phyloP scores from a whole-genome alignment of 2,113 vertebrate genomes.

The Corythoichthys haematopterus region DNA sequence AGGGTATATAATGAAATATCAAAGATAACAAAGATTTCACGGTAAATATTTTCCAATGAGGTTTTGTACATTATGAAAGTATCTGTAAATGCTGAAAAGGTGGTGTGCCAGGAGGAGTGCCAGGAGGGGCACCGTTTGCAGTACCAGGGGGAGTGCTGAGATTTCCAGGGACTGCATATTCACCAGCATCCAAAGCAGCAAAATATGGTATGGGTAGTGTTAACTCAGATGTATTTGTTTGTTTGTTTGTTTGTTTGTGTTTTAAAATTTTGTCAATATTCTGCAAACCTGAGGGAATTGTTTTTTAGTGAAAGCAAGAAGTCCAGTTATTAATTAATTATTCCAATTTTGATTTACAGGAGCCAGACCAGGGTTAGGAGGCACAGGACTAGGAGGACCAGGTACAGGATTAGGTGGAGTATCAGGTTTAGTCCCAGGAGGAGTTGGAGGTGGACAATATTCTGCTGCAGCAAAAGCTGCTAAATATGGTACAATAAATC shows the following conservation, averaged over 20 bases:
- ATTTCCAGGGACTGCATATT: constrained; percentile 26
- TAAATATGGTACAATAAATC: constrained; percentile 41
- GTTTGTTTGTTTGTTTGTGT: no score
- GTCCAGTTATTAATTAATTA: no score
- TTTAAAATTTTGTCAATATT: background rate
- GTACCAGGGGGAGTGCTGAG: constrained; percentile 28
- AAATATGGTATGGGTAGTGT: constrained; percentile 41
- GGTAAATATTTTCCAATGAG: background rate
- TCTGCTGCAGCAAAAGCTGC: constrained; percentile 50
- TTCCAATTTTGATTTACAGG: background rate
- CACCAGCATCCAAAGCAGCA: constrained; percentile 48
- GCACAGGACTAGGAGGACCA: no score
- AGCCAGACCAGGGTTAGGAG: background rate
- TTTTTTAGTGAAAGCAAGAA: background rate
- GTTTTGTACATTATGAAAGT: background rate
- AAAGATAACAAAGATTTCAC: background rate
- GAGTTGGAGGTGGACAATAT: constrained; percentile 35
- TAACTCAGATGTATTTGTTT: background rate
- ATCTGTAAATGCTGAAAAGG: constrained; percentile 6
- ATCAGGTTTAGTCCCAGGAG: constrained; percentile 13
- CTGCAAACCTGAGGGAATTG: background rate
- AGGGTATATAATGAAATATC: background rate
- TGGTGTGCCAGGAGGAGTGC: constrained; percentile 20
- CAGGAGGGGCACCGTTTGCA: constrained; percentile 7
- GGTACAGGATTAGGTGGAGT: constrained; percentile 3